Evolutionary conservation across 2,113 vertebrate species (phyloP).

Genomic region (Brachyhypopomus occidentalis): DNA sequence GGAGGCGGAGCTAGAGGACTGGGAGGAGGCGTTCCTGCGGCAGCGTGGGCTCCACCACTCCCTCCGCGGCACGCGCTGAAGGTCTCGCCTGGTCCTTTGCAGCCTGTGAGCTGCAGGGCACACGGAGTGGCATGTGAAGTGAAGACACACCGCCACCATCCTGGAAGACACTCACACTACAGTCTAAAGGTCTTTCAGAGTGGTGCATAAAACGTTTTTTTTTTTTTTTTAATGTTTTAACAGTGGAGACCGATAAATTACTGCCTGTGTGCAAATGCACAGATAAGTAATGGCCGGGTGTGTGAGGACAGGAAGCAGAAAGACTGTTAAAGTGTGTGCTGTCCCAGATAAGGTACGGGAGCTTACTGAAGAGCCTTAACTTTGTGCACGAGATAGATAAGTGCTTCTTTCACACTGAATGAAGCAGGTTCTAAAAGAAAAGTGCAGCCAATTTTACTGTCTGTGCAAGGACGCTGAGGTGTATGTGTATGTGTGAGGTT

Average conservation of each 20-base stretch:
- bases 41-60: slow-evolving; percentile 73
- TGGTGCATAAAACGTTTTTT: background rate
- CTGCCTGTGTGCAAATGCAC: slow-evolving; percentile 9
- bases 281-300: slow-evolving; percentile 33
- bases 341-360: slow-evolving; percentile 36
- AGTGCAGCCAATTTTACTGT: background rate
- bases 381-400: slow-evolving; percentile 17
- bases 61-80: slow-evolving; percentile 57
- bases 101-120: slow-evolving; percentile 60
- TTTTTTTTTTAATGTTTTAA: slow-evolving; percentile 19
- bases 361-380: slow-evolving; percentile 30
- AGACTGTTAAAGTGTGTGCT: background rate
- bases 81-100: slow-evolving; percentile 61
- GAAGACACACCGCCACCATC: background rate
- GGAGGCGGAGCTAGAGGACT: slow-evolving; percentile 53
- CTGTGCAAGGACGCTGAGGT: background rate
- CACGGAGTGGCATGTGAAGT: background rate
- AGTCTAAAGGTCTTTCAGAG: background rate
- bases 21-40: slow-evolving; percentile 55
- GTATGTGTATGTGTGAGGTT: slow-evolving; percentile 5
- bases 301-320: slow-evolving; percentile 22
- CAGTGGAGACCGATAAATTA: background rate
- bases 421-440: slow-evolving; percentile 11
- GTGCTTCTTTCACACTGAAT: background rate
- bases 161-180: background rate